phyloP scores from a whole-genome alignment of 1,140 invertebrate species.

The Berghia stephanieae region DNA sequence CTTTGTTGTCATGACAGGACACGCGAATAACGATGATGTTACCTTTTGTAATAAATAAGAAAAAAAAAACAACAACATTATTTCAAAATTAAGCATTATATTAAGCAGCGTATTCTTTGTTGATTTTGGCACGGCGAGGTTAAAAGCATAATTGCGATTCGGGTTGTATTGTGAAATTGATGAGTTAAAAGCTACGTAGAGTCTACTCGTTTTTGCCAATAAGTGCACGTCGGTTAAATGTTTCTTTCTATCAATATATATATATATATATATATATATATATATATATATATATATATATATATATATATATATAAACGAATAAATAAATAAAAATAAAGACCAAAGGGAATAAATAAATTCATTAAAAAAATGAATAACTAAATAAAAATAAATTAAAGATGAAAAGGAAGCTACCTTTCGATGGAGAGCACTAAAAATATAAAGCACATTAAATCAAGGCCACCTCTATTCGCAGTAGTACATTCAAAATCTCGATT shows the following conservation, averaged over 20 bases:
- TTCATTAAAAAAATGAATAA: not conserved
- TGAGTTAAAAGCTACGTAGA: not conserved
- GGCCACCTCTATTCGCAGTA: not conserved
- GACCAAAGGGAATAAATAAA: too few species aligned
- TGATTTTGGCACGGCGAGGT: not conserved
- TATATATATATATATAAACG: not conserved
- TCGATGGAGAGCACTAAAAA: not conserved
- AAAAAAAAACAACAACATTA: not conserved
- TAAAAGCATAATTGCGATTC: not conserved
- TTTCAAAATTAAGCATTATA: too few species aligned
- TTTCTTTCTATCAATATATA: too few species aligned
- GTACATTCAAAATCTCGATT: not conserved
- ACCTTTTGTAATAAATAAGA: not conserved
- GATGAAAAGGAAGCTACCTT: not conserved
- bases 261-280: conserved; percentile 15
- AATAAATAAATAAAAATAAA: not conserved
- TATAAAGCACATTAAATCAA: not conserved
- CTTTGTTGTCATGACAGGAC: too few species aligned
- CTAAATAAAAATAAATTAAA: not conserved
- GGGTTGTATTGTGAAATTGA: not conserved
- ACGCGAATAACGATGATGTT: not conserved
- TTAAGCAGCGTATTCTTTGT: too few species aligned
- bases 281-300: conserved; percentile 3
- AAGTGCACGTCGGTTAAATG: not conserved
- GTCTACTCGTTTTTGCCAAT: not conserved